Conservation (phyloP, 2,797 vertebrate genomes). For the Notolabrus celidotus region DNA sequence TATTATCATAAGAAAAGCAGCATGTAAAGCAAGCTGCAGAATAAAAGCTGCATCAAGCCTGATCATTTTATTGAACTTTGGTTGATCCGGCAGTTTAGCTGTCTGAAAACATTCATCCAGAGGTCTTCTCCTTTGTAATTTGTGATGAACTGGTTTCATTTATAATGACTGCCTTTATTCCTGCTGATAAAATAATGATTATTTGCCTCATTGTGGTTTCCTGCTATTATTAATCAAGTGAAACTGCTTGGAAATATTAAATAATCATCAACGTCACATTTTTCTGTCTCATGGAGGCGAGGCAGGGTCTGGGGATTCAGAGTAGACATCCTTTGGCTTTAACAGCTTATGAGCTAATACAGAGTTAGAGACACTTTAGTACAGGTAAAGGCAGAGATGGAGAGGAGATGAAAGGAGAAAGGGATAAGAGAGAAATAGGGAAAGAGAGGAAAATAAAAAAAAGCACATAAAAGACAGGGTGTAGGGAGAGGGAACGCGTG, state of each 20-base stretch:
- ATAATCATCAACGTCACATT: slow-evolving; percentile 45
- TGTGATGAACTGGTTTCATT: slow-evolving; percentile 42
- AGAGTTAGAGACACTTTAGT: slow-evolving; percentile 40
- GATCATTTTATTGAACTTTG: slow-evolving; percentile 12
- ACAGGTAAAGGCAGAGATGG: slow-evolving; percentile 41
- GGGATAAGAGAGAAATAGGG: slow-evolving; percentile 35
- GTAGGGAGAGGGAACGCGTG: slow-evolving; percentile 20
- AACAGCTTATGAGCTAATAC: slow-evolving; percentile 35
- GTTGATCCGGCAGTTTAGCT: slow-evolving; percentile 17
- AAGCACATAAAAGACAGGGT: slow-evolving; percentile 38
- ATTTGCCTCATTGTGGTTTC: slow-evolving; percentile 53
- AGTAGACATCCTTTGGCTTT: slow-evolving; percentile 31
- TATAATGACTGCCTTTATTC: slow-evolving; percentile 29
- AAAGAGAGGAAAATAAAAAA: slow-evolving; percentile 40
- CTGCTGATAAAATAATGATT: slow-evolving; percentile 48
- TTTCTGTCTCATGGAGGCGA: slow-evolving; percentile 14
- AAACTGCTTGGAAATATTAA: slow-evolving; percentile 55
- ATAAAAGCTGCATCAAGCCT: not conserved
- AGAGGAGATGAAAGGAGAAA: slow-evolving; percentile 42
- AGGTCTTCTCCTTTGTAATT: slow-evolving; percentile 39
- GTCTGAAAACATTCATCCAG: slow-evolving; percentile 24
- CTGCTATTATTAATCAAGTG: slow-evolving; percentile 40
- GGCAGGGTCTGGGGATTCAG: slow-evolving; percentile 21
- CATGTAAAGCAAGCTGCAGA: not conserved
- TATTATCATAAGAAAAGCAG: not conserved